phyloP scores from a whole-genome alignment of 1,140 invertebrate genomes.

The Zaprionus africanus region DNA sequence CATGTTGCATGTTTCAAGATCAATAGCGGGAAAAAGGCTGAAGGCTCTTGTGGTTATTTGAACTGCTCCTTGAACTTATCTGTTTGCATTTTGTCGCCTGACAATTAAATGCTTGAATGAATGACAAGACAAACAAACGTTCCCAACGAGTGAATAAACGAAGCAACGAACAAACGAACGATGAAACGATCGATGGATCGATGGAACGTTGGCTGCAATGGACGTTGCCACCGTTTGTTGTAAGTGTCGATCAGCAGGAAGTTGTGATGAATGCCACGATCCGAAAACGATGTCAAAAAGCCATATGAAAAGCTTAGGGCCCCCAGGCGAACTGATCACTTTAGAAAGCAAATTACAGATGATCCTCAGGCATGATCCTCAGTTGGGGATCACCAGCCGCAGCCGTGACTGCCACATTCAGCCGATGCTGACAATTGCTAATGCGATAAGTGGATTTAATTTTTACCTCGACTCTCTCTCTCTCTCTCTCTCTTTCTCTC shows the following conservation, averaged over 20 bases:
- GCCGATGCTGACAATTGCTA: slow-evolving; percentile 59
- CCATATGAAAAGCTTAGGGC: slow-evolving; percentile 44
- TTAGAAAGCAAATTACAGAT: slow-evolving; percentile 77
- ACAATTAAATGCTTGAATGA: slow-evolving; percentile 77
- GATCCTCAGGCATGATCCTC: slow-evolving; percentile 71
- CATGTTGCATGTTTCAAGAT: slow-evolving; percentile 57
- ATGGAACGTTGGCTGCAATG: not conserved
- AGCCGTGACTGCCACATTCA: slow-evolving; percentile 51
- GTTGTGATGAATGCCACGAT: slow-evolving; percentile 56
- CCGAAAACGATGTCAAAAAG: slow-evolving; percentile 47
- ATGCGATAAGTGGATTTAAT: slow-evolving; percentile 63
- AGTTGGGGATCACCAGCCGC: slow-evolving; percentile 10
- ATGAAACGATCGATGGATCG: slow-evolving; percentile 5
- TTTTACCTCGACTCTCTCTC: slow-evolving; percentile 16
- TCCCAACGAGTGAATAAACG: slow-evolving; percentile 38
- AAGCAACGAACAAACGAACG: slow-evolving; percentile 33
- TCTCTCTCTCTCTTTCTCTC: not conserved
- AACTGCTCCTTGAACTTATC: slow-evolving; percentile 62
- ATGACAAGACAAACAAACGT: slow-evolving; percentile 71
- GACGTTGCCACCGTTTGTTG: slow-evolving; percentile 42
- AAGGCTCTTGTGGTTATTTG: slow-evolving; percentile 62
- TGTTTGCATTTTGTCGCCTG: slow-evolving; percentile 77
- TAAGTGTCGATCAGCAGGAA: slow-evolving; percentile 70
- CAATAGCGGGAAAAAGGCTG: slow-evolving; percentile 53
- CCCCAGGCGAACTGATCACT: slow-evolving; percentile 45